Base-by-base conservation (phyloP, 92 coral and sea anemone species). In the Epizoanthus scotinus region DNA sequence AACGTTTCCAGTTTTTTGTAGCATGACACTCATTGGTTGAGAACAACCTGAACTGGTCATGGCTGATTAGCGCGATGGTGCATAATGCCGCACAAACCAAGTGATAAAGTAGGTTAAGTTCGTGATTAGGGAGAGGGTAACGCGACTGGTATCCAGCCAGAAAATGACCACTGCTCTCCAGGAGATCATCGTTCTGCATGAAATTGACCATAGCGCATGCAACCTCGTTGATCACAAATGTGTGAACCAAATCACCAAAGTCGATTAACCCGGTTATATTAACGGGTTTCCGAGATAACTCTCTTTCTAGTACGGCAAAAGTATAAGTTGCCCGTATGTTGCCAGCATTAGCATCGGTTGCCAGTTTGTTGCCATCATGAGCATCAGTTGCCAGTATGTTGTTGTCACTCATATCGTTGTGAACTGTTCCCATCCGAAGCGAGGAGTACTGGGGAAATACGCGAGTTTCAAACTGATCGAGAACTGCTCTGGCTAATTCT, bases 61-160 rank as follows among this genome's bases (percentile, higher is more conserved):
- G 36, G 55, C 81, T 71, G 47, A 92, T 81, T 27, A 87, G 58
- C 12, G 71, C 86, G 50, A 85, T 70, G 53, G 84, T 91, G 44
- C 91, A 84, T 58, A 92, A 44, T 17, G 94, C 78, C 4, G 91
- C 91, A 5, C 86, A 77, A 0, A 89, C 84, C 12, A 79, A 73
- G 38, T 87, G 81, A 60, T 90, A 90, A 82, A 90, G 66, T 73
- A 90, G 25, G 7, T 87, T 86, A 5, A 83, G 84, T 66, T 92
- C 97, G 47, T 60, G 77, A 36, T 28, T 50, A 28, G 94, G 86
- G 14, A 92, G 73, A 15, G 97, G 91, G 60, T 82, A 87, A 78
- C 44, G 67, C 21, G 91, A 75, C 84, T 92, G 90, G 91, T 92
- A 92, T 60, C 97, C 94, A 73, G 94, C 85, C 8, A 92, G 59